A percentile compares a stretch with the other conserved stretches of the same genome.
Evolutionary conservation across 1,140 invertebrate genomes (phyloP).

Genomic region (Choristoneura fumiferana): DNA sequence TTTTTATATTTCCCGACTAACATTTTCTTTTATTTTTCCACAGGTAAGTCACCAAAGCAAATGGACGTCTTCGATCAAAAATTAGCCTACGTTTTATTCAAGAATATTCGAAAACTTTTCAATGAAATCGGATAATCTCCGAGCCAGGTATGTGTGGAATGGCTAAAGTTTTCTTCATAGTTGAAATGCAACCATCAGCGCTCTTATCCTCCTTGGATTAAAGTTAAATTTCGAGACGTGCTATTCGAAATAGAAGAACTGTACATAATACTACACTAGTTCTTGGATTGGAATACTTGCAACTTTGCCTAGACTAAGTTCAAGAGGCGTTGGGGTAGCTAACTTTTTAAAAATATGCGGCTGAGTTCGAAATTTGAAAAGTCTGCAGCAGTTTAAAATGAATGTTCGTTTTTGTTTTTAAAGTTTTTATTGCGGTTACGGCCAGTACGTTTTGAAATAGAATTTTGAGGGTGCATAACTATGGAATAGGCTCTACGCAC

Average conservation of each 20-base stretch:
- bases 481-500: too few species aligned
- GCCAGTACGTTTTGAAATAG: neutral
- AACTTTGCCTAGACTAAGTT: constrained; percentile 11
- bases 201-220: neutral
- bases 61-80: too few species aligned
- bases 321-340: neutral
- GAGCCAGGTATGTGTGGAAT: constrained; percentile 12
- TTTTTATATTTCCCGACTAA: too few species aligned
- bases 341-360: constrained; percentile 13
- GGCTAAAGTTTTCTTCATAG: constrained; percentile 3
- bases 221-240: neutral
- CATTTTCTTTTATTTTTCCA: too few species aligned
- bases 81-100: too few species aligned
- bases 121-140: constrained; percentile 11
- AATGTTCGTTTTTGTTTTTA: neutral
- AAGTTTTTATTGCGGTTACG: neutral
- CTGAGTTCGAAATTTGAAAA: constrained; percentile 14
- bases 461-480: too few species aligned
- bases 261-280: constrained; percentile 9
- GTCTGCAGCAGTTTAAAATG: constrained; percentile 6
- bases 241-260: constrained; percentile 5
- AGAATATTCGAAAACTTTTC: constrained; percentile 11
- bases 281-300: constrained; percentile 14
- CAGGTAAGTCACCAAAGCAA: too few species aligned
- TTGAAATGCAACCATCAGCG: neutral